Evolutionary conservation across 2,888 invertebrate species (phyloP), one percentile per base, ranked within the genome.

Genomic region (Adela reaumurella): DNA sequence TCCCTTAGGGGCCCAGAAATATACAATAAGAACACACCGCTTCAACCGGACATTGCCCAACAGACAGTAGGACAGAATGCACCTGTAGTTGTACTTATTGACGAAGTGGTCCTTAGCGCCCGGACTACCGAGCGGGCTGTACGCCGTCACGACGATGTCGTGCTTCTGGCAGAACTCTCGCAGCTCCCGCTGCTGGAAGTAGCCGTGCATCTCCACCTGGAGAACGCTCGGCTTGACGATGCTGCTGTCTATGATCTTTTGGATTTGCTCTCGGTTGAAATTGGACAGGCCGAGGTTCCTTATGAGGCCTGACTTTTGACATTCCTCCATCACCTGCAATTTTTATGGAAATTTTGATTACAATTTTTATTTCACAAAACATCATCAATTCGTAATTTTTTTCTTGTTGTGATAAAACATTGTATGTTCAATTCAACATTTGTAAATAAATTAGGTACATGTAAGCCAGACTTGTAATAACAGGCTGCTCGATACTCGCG

Each of bases 281-380:
- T 93, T 93, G 46, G 92, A 92, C 47, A 92, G 62, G 2, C 92
- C 92, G 54, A 93, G 84, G n/a, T 89, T 83, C 59, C 81, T 85
- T 1, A 83, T 68, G 18, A 81, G 69, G 2, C 90, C 89, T 47
- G 76, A 70, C 53, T 79, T 78, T 45, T 89, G 87, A 60, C 85
- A 83, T 49, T 82, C 69, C 65, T 90, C 90, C 87, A 91, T 83
- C 61, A 74, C 84, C 89, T 89, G 56, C 24, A 24, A 24, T 24
- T 24, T 24, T 24, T 24, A 24, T 6, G 8, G n/a, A n/a, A n/a
- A n/a, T n/a, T n/a, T n/a, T n/a, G n/a, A n/a, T n/a, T n/a, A n/a
- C n/a, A n/a, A n/a, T n/a, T n/a, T n/a, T n/a, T n/a, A n/a, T n/a
- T n/a, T n/a, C n/a, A n/a, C n/a, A n/a, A n/a, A n/a, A n/a, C n/a